A percentile compares a stretch with the other conserved stretches of the same genome.
Conservation (phyloP, 2,888 invertebrate genomes). For the Dolomedes plantarius region DNA sequence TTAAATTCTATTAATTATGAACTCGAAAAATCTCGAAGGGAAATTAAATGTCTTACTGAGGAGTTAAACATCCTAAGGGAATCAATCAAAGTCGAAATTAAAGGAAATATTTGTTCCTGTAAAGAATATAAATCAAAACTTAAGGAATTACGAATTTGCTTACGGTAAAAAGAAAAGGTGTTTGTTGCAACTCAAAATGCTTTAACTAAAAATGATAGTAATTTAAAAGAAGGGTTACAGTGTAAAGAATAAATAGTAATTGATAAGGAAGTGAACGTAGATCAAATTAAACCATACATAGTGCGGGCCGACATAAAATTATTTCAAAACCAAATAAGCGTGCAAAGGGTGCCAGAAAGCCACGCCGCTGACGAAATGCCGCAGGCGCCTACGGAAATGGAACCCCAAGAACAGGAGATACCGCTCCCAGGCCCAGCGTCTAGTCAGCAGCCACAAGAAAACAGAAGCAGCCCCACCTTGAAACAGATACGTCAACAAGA, state of each 20-base stretch:
- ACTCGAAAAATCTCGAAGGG: constrained; percentile 4
- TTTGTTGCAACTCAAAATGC: background rate
- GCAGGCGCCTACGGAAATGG: too few species aligned
- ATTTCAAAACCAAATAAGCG: too few species aligned
- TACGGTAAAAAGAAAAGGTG: background rate
- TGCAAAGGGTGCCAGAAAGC: too few species aligned
- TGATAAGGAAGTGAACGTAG: constrained; percentile 36
- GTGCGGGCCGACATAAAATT: too few species aligned
- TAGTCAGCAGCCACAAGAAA: too few species aligned
- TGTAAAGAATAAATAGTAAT: constrained; percentile 12
- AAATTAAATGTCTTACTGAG: background rate
- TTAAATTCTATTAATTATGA: constrained; percentile 33
- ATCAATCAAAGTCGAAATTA: background rate
- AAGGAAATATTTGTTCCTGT: background rate
- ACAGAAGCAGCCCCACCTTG: too few species aligned
- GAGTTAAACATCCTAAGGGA: constrained; percentile 16
- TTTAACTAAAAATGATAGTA: constrained; percentile 52
- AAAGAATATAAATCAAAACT: background rate
- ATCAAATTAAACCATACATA: too few species aligned
- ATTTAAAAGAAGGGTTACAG: constrained; percentile 24
- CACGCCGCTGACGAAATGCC: too few species aligned
- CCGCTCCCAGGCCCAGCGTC: too few species aligned
- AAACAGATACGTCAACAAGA: too few species aligned
- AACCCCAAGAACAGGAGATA: too few species aligned
- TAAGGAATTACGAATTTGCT: background rate